Base-by-base conservation (phyloP, 2,797 vertebrate genomes). In the Pampus argenteus region DNA sequence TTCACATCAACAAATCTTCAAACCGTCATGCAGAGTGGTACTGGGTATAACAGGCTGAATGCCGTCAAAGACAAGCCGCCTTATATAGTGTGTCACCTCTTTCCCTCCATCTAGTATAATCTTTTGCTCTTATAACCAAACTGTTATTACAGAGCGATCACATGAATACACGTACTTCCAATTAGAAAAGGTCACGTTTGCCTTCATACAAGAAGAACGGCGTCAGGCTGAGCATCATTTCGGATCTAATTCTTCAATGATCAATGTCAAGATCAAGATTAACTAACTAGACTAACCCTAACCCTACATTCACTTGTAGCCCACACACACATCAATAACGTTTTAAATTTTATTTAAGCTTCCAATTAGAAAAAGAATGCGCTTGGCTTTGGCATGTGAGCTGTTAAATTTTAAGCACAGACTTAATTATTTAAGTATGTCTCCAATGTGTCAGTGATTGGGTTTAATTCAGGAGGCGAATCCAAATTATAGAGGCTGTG, bases 151-250 rank as follows among this genome's bases (percentile, higher is more conserved):
- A 17, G 28, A 26, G 23, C 66, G 54, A 76, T 79, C 55, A 52
- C 70, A 58, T 64, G 51, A 84, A 47, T 13, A 18, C 55, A 34
- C 44, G 40, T 60, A 80, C 78, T 60, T 66, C 69, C 73, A 83
- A 74, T 87, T 82, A 82, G 74, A 57, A 78, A 63, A 74, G 15
- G 42, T n/a, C n/a, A n/a, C n/a, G 48, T 67, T 61, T 51, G 63
- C 62, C 28, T 72, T 64, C 1, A 34, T 55, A 18, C 0, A 2
- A 44, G 52, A 31, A 31, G 28, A 57, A 28, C 3, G 20, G 60
- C 50, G 47, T 78, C 63, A 62, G 50, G 74, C 62, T 66, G 65
- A 77, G 36, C 55, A 49, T 73, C 42, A 50, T 79, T 74, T 50
- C 0, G 54, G 61, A 29, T 75, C 75, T 82, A 76, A 73, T 73